These are phyloP conservation scores for Mus spretus DNA, from an alignment of 2,797 vertebrate species.

Conservation along the genomic window DNA sequence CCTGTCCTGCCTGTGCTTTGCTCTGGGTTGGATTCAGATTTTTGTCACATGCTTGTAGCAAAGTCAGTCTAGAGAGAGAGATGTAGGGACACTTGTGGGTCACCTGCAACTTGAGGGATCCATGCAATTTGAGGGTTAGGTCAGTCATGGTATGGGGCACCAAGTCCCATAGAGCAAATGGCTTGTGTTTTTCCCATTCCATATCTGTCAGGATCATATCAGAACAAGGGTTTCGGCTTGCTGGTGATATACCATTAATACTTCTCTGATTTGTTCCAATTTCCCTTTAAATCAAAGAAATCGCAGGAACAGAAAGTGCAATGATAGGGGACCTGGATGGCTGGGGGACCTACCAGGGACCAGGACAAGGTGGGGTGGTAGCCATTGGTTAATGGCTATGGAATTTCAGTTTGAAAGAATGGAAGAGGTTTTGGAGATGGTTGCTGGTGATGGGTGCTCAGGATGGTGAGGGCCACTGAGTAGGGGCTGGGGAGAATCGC, in stretches of 20 bases:
- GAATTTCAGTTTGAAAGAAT: not conserved
- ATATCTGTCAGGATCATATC: not conserved
- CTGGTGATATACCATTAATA: not conserved
- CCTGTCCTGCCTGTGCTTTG: rapidly evolving
- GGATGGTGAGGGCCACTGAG: not conserved
- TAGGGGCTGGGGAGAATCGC: not conserved
- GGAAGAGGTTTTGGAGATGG: not conserved
- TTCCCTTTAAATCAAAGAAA: not conserved
- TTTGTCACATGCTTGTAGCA: not conserved
- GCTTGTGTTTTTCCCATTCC: not conserved
- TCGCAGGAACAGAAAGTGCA: not conserved
- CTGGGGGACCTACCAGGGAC: not conserved
- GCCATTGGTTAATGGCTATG: too few relatives aligned
- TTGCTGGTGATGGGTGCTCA: not conserved
- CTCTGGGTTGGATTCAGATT: not conserved
- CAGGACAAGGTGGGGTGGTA: too few relatives aligned
- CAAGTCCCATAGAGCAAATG: not conserved
- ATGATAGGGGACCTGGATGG: not conserved
- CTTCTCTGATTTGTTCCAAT: not conserved
- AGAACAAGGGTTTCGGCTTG: not conserved
- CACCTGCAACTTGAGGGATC: not conserved
- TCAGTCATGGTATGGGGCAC: rapidly evolving
- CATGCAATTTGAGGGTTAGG: too few relatives aligned
- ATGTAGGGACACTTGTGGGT: rapidly evolving
- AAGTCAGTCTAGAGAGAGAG: not conserved